A percentile compares a stretch with the other conserved stretches of the same genome.
Evolutionary conservation across 2,797 vertebrate species (phyloP).

Genomic region (Enteromius afrohamiltoni): DNA sequence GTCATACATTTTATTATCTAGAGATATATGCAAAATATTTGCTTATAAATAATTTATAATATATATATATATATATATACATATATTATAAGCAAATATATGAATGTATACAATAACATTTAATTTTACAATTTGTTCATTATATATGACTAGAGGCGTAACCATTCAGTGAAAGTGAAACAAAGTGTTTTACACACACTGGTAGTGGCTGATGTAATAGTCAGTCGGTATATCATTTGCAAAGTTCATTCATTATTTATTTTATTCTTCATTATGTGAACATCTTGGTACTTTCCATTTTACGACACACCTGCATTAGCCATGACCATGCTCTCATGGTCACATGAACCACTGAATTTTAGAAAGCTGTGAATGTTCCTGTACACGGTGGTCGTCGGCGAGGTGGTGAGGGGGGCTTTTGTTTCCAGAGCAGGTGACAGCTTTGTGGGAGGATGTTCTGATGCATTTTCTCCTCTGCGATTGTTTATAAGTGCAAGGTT

Average conservation of each 20-base stretch:
- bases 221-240: neutral
- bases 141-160: neutral
- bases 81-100: neutral
- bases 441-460: slow-evolving; percentile 52
- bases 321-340: neutral
- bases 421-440: slow-evolving; percentile 19
- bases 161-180: neutral
- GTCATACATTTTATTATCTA: neutral
- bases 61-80: neutral
- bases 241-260: neutral
- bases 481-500: slow-evolving; percentile 27
- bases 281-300: slow-evolving; percentile 53
- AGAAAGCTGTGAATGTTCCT: slow-evolving; percentile 41
- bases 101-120: neutral
- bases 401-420: slow-evolving; percentile 34
- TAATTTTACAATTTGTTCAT: neutral
- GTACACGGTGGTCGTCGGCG: too few relatives aligned
- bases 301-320: neutral
- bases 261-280: neutral
- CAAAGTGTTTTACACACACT: neutral
- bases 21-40: neutral
- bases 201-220: neutral
- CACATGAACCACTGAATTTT: neutral
- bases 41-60: neutral
- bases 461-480: slow-evolving; percentile 44